Evolutionary conservation across 2,113 vertebrate species (phyloP), one percentile per base, ranked within the genome.

Genomic region (Scalopus aquaticus): DNA sequence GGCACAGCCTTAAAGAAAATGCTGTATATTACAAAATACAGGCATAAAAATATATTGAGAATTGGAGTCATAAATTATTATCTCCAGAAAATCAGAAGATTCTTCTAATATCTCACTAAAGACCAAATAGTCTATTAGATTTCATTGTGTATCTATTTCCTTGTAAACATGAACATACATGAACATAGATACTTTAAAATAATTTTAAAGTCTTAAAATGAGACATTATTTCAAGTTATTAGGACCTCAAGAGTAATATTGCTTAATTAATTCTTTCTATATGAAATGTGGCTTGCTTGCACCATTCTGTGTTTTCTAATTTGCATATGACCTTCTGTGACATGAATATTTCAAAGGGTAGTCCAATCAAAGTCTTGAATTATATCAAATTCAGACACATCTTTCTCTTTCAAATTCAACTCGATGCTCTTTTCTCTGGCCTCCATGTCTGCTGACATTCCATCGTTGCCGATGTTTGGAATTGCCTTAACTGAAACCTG

Each of bases 301-400:
- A 70, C 26, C 62, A 20, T 37, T 39, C 64, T 83, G 9, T 35
- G 0, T 84, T 76, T 70, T 73, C 20, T 65, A 24, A 90, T 72
- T 69, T 81, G 28, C 22, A 49, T 73, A 62, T 44, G 22, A 58
- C 37, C 20, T 77, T 76, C 37, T 73, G 32, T 92, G 3, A 19
- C 16, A 81, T 5, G 7, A 88, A 1, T 76, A 42, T 51, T 92
- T 37, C 3, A 88, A 94, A 78, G 19, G 30, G 2, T 69, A 58
- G 4, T 85, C 72, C 20, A 62, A 88, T 77, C 24, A 62, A 88
- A 90, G 12, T 81, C 24, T 26, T 88, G 12, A 94, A 91, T 94
- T 64, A 15, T n/a, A 70, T 44, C 15, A 67, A 86, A 86, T 77
- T 67, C 69, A 74, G 78, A 74, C 70, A 35, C 2, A 19, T 67